Evolutionary conservation across 1,140 invertebrate species (phyloP), one percentile per base, ranked within the genome.

Genomic region (Calliphora vicina): DNA sequence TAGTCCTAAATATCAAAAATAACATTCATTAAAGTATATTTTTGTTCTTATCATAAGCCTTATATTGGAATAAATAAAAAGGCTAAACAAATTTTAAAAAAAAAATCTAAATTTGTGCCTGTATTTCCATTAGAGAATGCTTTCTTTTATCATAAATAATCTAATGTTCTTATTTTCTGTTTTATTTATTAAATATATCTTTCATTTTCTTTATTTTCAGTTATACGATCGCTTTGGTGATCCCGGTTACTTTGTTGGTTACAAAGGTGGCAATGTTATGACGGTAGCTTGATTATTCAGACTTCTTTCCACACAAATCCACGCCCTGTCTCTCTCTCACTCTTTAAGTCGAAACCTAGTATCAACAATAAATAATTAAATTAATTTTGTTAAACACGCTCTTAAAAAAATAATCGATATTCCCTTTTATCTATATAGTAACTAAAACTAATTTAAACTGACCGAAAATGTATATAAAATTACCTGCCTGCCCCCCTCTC

Each of bases 201-300:
- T 78, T 17, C 61, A 72, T 82, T 42, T 84, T 89, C 87, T 81
- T 73, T 84, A 71, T 85, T 89, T 90, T 13, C 88, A 90, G 88
- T 85, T 86, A 84, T 89, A 89, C 84, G 85, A 88, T 85, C 87
- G 88, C 71, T 89, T 90, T 83, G 88, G 88, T 82, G 88, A 90
- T 86, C 87, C 88, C 8, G 86, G 88, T 81, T 90, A 89, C 84
- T 90, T 90, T 89, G 87, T 87, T 76, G 87, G 85, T 84, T 89
- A 87, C 74, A 88, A 85, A 80, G 87, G 88, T 43, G 86, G 88
- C 83, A 90, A 90, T 85, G 87, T 86, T 15, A 90, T 90, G 87
- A 89, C 88, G 45, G 88, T 89, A 82, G 88, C 87, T 82, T 89
- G 84, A 89, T 20, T 57, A 13, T 13, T 35, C 35, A 74, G 17